Conservation (phyloP, 2,797 vertebrate species). For the Macropodus opercularis region DNA sequence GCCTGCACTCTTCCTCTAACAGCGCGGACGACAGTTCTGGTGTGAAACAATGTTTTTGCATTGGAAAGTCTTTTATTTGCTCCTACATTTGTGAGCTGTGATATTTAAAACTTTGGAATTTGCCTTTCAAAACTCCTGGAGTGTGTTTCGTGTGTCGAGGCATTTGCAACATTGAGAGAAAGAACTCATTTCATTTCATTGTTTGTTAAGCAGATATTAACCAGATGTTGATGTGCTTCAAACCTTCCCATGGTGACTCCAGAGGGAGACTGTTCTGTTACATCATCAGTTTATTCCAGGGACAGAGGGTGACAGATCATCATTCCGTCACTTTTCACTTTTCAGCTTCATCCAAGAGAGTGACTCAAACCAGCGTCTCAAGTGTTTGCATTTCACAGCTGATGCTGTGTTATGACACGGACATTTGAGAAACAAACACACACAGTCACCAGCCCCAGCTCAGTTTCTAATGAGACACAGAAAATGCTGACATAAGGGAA, state of each 20-base stretch:
- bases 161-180: background rate
- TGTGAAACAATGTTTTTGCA: slow-evolving; percentile 38
- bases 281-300: background rate
- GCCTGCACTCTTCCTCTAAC: slow-evolving; percentile 52
- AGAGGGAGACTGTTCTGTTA: too few relatives aligned
- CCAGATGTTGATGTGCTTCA: too few relatives aligned
- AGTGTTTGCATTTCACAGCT: background rate
- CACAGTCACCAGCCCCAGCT: slow-evolving; percentile 23
- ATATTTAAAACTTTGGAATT: background rate
- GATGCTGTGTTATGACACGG: background rate
- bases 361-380: background rate
- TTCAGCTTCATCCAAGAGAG: background rate
- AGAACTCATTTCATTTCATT: background rate
- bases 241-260: too few relatives aligned
- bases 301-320: too few relatives aligned
- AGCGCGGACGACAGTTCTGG: slow-evolving; percentile 22
- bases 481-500: slow-evolving; percentile 63
- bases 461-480: slow-evolving; percentile 65
- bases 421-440: slow-evolving; percentile 8
- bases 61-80: slow-evolving; percentile 19
- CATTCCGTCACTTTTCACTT: background rate
- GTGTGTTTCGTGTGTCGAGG: background rate
- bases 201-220: too few relatives aligned
- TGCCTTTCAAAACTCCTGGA: background rate
- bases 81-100: slow-evolving; percentile 5